phyloP scores from a whole-genome alignment of 2,797 vertebrate species.

The Discoglossus pictus region DNA sequence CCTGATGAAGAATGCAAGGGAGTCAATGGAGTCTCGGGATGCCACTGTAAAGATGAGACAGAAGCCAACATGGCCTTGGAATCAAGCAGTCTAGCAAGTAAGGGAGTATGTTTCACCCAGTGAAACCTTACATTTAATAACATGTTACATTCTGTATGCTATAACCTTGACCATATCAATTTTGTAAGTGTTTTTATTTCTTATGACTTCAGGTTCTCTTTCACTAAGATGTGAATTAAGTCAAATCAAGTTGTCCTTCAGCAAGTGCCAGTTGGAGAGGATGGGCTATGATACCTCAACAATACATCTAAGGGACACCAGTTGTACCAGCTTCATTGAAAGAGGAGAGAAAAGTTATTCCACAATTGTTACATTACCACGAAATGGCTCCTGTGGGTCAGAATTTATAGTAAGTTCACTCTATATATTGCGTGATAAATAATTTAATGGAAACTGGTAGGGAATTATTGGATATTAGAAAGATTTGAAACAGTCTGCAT shows the following conservation, averaged over 20 bases:
- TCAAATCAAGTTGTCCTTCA: slow-evolving; percentile 8
- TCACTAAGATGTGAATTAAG: not conserved
- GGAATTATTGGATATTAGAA: too few relatives aligned
- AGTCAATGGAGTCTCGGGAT: slow-evolving; percentile 48
- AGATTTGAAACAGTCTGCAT: too few relatives aligned
- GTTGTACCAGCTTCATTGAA: not conserved
- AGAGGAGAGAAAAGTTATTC: slow-evolving; percentile 5
- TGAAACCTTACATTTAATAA: not conserved
- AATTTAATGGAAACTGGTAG: too few relatives aligned
- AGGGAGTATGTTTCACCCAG: not conserved
- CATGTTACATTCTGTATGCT: not conserved
- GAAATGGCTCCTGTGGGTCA: slow-evolving; percentile 12
- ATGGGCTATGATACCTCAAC: slow-evolving; percentile 10
- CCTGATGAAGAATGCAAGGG: slow-evolving; percentile 53
- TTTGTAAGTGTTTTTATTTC: not conserved
- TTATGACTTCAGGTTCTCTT: not conserved
- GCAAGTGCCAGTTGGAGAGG: slow-evolving; percentile 18
- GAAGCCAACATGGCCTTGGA: not conserved
- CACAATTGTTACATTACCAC: not conserved
- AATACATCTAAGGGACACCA: slow-evolving; percentile 14
- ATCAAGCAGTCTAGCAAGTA: not conserved
- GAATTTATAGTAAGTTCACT: not conserved
- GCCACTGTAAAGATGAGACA: slow-evolving; percentile 46
- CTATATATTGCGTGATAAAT: too few relatives aligned
- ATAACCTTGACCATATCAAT: not conserved